These are phyloP conservation scores for Chelon labrosus DNA, from an alignment of 2,797 vertebrate species.

Conservation along the genomic window DNA sequence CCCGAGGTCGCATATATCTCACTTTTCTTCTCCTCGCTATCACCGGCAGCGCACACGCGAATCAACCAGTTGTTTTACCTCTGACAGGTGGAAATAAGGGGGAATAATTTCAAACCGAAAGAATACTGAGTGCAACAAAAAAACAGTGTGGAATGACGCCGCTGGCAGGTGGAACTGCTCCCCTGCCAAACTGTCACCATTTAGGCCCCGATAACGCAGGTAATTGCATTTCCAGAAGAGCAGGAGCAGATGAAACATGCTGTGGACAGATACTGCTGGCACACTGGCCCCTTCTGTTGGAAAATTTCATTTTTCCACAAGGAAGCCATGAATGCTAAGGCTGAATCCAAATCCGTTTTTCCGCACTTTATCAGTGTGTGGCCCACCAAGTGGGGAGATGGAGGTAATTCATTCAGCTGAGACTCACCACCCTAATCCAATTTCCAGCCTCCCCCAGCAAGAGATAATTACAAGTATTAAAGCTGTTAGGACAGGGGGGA, in stretches of 20 bases:
- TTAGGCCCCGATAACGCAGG: slow-evolving; percentile 91
- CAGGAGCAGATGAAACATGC: slow-evolving; percentile 92
- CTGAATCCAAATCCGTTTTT: slow-evolving; percentile 93
- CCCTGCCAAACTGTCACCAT: slow-evolving; percentile 90
- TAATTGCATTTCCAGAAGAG: slow-evolving; percentile 93
- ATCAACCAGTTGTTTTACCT: slow-evolving; percentile 58
- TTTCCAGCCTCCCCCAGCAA: slow-evolving; percentile 93
- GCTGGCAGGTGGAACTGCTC: slow-evolving; percentile 84
- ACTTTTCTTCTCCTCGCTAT: slow-evolving; percentile 13
- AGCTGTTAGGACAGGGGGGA: slow-evolving; percentile 86
- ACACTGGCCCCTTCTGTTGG: slow-evolving; percentile 92
- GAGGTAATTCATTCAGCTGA: slow-evolving; percentile 93
- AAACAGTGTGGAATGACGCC: slow-evolving; percentile 75
- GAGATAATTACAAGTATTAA: slow-evolving; percentile 96
- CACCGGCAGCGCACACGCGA: slow-evolving; percentile 45
- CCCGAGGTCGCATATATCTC: background rate
- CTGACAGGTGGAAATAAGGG: slow-evolving; percentile 63
- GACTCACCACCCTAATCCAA: slow-evolving; percentile 95
- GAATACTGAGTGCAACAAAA: slow-evolving; percentile 63
- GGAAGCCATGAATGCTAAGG: slow-evolving; percentile 93
- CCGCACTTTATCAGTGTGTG: slow-evolving; percentile 92
- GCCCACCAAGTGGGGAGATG: slow-evolving; percentile 95
- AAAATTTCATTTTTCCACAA: slow-evolving; percentile 96
- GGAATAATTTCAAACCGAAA: slow-evolving; percentile 63
- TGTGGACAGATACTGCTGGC: slow-evolving; percentile 91